Evolutionary conservation across 1,140 invertebrate genomes (phyloP), one percentile per base, ranked within the genome.

Genomic region (Plodia interpunctella): DNA sequence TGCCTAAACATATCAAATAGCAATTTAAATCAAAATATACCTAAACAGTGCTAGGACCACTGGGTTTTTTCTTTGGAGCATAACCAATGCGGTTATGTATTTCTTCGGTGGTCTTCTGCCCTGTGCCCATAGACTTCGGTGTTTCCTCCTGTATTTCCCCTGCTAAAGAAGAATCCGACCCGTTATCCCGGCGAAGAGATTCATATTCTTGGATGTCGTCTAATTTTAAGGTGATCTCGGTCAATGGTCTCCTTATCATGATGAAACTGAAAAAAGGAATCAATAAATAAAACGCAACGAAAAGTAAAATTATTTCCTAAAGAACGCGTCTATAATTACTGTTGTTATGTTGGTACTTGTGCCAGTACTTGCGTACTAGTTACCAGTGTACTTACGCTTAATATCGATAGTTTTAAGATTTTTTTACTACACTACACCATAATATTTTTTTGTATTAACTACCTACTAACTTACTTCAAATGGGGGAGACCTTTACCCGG

Each of bases 131-230:
- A 25, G 90, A 79, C 71, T 91, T 89, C 10, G 85, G 80, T 55
- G 73, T 88, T 44, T 91, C 91, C 35, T 92, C 91, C 53, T 89
- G 80, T 65, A 91, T 90, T 75, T 93, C 92, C 59, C 88, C 90
- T 0, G 74, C 68, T 59, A 90, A 83, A 18, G 88, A 83, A n/a
- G 78, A 79, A 62, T 70, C 77, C 54, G 78, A 78, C 1, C 65
- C 66, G 74, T 91, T 90, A 57, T 92, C 91, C 52, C 85, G 72
- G 54, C 80, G 90, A 65, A 90, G 88, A 0, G 85, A 70, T 68
- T 95, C 93, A 74, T 94, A 96, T 76, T 96, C 95, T 68, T 92
- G 90, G 21, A 96, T 85, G 86, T 96, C 95, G 25, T 95, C 94
- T 15, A 96, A 83, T 79, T 94, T 95, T 64, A 96, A 84, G 64